Percentiles rank a stretch among this genome's conserved stretches.
phyloP scores from a whole-genome alignment of 2,113 vertebrate genomes.

The Gadus macrocephalus region DNA sequence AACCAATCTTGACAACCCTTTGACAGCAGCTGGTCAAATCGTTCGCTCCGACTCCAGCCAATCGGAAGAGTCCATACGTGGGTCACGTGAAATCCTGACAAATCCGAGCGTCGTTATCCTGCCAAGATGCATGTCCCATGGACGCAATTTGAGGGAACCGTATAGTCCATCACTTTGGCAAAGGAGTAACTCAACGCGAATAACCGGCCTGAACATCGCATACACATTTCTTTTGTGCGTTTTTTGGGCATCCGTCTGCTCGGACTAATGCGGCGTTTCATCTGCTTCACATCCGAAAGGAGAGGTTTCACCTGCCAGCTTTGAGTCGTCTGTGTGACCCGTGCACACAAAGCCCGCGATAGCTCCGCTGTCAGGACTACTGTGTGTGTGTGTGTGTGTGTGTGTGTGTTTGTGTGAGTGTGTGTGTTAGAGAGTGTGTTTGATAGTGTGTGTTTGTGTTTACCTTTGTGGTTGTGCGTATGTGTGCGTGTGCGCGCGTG shows the following conservation, averaged over 20 bases:
- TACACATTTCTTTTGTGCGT: not conserved
- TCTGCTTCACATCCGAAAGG: not conserved
- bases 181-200: conserved; percentile 14
- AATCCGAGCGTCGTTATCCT: conserved; percentile 45
- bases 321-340: conserved; percentile 9
- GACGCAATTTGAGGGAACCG: conserved; percentile 33
- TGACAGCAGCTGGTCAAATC: conserved; percentile 23
- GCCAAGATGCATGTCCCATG: conserved; percentile 30
- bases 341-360: conserved; percentile 37
- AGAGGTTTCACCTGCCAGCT: conserved; percentile 7
- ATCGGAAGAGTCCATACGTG: conserved; percentile 33
- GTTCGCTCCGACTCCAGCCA: conserved; percentile 30
- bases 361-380: conserved; percentile 54
- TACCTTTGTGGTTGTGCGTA: conserved; percentile 26
- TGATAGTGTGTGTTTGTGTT: too few species aligned
- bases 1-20: conserved; percentile 53
- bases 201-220: conserved; percentile 8
- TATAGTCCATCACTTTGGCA: conserved; percentile 33
- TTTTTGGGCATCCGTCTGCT: not conserved
- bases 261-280: not conserved
- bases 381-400: conserved; percentile 33
- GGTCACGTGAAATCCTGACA: conserved; percentile 19
- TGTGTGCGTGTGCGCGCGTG: not conserved
- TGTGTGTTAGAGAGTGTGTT: too few species aligned
- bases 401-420: too few species aligned